Base-by-base conservation (phyloP, 2,797 vertebrate genomes). In the Danio kyathit region DNA sequence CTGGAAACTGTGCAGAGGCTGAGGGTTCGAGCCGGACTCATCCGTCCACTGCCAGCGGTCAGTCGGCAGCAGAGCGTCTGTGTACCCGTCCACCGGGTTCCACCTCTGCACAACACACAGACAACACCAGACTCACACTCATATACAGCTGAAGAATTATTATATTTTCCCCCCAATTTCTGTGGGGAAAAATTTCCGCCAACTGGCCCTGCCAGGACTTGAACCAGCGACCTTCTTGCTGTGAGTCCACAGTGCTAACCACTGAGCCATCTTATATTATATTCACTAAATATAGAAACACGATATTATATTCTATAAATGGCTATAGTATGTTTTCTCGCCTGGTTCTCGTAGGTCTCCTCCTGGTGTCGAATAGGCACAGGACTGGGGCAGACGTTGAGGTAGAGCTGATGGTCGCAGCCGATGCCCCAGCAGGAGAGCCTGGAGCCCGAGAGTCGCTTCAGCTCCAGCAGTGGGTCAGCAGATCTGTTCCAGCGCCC, bases 21-120 rank as follows among this genome's bases (percentile, higher is more conserved):
- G 96, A 21, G 95, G 93, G 76, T 93, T 96, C 78, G 96, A 91
- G 43, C 98, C 98, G 3, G 94, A 96, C 88, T 97, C 95, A 46
- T 99, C 96, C 1, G 97, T 99, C 97, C 98, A 99, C 1, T 95
- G 94, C 98, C 98, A 99, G 91, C 98, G 98, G 91, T 99, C 98
- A 1, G 97, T 99, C n/a, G 97, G 98, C 84, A 99, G 91, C 61
- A 99, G 91, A 9, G 93, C 94, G 86, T 98, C 97, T 9, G 97
- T 98, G 92, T 97, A 99, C 80, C 97, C 97, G 0, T 97, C 96
- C 87, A 99, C 94, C 0, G 98, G 98, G 91, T 99, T 99, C 98
- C 98, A 99, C 79, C 98, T 96, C 98, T 99, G 90, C 29, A 83
- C 43, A 29, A 71, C 63, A 81, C 14, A 51, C n/a, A 65, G 9